phyloP scores from a whole-genome alignment of 2,888 invertebrate genomes.

The Acronicta psi region DNA sequence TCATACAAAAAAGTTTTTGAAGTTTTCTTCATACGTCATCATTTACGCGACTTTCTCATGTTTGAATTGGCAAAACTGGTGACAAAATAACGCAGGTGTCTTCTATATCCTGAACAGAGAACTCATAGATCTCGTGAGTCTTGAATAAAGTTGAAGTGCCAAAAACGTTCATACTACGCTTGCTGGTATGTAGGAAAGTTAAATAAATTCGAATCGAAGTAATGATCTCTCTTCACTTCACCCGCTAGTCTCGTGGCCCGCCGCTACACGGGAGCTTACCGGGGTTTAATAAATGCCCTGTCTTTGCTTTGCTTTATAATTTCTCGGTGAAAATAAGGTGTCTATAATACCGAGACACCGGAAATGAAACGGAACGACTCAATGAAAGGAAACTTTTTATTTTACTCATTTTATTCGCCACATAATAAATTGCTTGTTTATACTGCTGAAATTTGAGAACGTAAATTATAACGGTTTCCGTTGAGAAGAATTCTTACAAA shows the following conservation, averaged over 20 bases:
- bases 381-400: conserved; percentile 43
- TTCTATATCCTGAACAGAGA: no score
- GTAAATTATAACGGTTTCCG: conserved; percentile 6
- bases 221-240: background rate
- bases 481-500: background rate
- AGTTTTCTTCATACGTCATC: no score
- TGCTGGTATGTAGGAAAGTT: no score
- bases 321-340: conserved; percentile 69
- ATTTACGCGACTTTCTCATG: no score
- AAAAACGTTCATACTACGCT: no score
- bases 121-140: no score
- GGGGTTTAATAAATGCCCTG: conserved; percentile 76
- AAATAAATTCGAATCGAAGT: background rate
- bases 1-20: no score
- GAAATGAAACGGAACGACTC: conserved; percentile 67
- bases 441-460: conserved; percentile 17
- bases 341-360: conserved; percentile 67
- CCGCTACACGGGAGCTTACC: conserved; percentile 56
- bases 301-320: conserved; percentile 78
- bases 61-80: no score
- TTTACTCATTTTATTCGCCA: conserved; percentile 52
- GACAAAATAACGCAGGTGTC: no score
- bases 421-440: conserved; percentile 54
- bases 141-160: no score
- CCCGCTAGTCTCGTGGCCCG: conserved; percentile 57